These are phyloP conservation scores for Oreochromis niloticus DNA, from an alignment of 2,113 vertebrate species.

Conservation along the genomic window DNA sequence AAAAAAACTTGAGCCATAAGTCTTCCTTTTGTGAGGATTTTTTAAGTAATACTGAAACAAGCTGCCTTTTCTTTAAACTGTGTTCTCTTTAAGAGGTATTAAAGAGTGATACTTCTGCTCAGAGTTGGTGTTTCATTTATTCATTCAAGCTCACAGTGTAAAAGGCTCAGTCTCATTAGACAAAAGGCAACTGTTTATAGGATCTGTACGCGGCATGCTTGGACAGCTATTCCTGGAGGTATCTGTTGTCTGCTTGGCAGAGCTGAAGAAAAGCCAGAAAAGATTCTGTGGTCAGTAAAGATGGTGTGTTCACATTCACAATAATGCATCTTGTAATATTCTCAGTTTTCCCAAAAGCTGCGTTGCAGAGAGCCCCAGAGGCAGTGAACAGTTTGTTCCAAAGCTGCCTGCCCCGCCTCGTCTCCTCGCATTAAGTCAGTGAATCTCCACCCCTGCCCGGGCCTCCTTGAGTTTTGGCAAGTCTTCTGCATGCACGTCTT, in stretches of 20 bases:
- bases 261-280: background rate
- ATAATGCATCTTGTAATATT: background rate
- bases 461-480: constrained; percentile 30
- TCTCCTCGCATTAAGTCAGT: constrained; percentile 25
- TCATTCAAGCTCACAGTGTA: background rate
- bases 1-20: constrained; percentile 18
- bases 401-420: constrained; percentile 8
- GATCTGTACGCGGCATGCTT: background rate
- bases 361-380: background rate
- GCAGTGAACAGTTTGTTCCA: constrained; percentile 53
- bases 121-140: background rate
- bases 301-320: background rate
- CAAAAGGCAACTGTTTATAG: background rate
- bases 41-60: constrained; percentile 27
- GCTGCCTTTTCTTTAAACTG: constrained; percentile 49
- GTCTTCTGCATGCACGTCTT: constrained; percentile 3
- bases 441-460: constrained; percentile 33
- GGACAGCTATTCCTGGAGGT: background rate
- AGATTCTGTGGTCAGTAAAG: background rate
- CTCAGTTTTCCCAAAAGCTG: background rate
- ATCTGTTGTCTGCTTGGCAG: background rate
- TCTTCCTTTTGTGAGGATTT: constrained; percentile 26
- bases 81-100: constrained; percentile 33
- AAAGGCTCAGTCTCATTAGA: background rate
- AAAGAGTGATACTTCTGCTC: constrained; percentile 31